phyloP scores from a whole-genome alignment of 2,888 invertebrate genomes.

The Drosophila neotestacea region DNA sequence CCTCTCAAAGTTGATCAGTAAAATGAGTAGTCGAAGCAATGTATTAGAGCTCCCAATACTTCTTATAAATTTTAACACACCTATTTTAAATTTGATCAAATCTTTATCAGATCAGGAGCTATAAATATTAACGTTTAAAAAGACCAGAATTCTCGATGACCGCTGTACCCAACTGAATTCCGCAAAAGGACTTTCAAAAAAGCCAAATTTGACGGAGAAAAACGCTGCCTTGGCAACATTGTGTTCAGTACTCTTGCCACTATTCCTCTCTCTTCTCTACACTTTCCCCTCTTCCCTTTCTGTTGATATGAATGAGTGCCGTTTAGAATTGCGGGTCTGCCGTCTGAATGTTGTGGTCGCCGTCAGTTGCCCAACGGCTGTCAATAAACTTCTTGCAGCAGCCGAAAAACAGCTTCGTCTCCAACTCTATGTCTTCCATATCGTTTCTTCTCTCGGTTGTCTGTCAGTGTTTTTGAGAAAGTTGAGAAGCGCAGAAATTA shows the following conservation, averaged over 20 bases:
- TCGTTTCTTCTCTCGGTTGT: neutral
- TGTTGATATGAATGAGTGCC: slow-evolving; percentile 60
- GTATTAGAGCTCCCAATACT: too few species aligned
- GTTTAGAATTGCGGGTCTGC: slow-evolving; percentile 61
- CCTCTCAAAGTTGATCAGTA: too few species aligned
- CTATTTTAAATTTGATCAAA: too few species aligned
- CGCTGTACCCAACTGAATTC: too few species aligned
- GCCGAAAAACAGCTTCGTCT: slow-evolving; percentile 48
- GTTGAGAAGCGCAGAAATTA: slow-evolving; percentile 74
- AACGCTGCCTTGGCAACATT: too few species aligned
- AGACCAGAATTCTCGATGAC: too few species aligned
- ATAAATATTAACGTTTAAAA: too few species aligned
- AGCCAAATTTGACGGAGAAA: too few species aligned
- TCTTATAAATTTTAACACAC: too few species aligned
- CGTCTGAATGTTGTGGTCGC: slow-evolving; percentile 9
- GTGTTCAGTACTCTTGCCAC: neutral
- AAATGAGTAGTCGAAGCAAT: too few species aligned
- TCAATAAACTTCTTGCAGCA: slow-evolving; percentile 71
- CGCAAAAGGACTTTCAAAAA: too few species aligned
- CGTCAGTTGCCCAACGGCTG: slow-evolving; percentile 22
- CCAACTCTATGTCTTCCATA: neutral
- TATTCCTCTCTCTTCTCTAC: neutral
- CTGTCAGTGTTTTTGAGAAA: slow-evolving; percentile 48
- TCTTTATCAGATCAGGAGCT: too few species aligned
- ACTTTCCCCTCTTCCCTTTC: neutral